These are phyloP conservation scores for Anarrhichthys ocellatus DNA, from an alignment of 2,113 vertebrate species.

Conservation along the genomic window DNA sequence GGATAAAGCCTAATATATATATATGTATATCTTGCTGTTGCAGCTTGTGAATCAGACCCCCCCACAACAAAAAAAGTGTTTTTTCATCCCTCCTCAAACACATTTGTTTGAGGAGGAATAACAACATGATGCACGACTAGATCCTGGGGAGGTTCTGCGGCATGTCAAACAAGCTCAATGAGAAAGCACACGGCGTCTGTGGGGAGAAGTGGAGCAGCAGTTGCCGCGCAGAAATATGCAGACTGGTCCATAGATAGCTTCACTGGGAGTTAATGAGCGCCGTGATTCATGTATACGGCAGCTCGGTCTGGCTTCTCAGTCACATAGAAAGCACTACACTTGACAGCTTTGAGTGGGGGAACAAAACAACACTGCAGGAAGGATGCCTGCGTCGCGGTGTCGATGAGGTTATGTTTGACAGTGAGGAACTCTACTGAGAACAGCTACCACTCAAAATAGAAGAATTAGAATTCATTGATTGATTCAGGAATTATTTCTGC, in stretches of 20 bases:
- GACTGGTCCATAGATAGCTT: slow-evolving; percentile 39
- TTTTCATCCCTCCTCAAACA: slow-evolving; percentile 36
- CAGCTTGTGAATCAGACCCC: slow-evolving; percentile 35
- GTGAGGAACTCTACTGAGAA: not conserved
- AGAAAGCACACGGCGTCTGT: slow-evolving; percentile 51
- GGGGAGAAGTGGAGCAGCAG: slow-evolving; percentile 52
- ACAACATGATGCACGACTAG: slow-evolving; percentile 30
- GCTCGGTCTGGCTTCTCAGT: slow-evolving; percentile 27
- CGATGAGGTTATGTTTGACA: not conserved
- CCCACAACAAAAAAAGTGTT: slow-evolving; percentile 4
- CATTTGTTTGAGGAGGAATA: slow-evolving; percentile 35
- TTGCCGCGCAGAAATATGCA: slow-evolving; percentile 57
- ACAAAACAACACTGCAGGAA: not conserved
- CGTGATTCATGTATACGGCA: slow-evolving; percentile 36
- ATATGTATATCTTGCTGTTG: slow-evolving; percentile 12
- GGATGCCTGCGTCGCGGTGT: not conserved
- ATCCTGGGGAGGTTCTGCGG: slow-evolving; percentile 23
- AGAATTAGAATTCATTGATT: not conserved
- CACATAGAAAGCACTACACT: slow-evolving; percentile 13
- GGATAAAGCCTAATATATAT: not conserved
- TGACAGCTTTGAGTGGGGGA: slow-evolving; percentile 14
- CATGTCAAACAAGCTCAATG: slow-evolving; percentile 57
- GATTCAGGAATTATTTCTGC: not conserved
- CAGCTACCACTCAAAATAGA: not conserved
- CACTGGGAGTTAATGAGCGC: slow-evolving; percentile 53